Evolutionary conservation across 2,113 vertebrate genomes (phyloP).

Genomic region (Aspiorhynchus laticeps): DNA sequence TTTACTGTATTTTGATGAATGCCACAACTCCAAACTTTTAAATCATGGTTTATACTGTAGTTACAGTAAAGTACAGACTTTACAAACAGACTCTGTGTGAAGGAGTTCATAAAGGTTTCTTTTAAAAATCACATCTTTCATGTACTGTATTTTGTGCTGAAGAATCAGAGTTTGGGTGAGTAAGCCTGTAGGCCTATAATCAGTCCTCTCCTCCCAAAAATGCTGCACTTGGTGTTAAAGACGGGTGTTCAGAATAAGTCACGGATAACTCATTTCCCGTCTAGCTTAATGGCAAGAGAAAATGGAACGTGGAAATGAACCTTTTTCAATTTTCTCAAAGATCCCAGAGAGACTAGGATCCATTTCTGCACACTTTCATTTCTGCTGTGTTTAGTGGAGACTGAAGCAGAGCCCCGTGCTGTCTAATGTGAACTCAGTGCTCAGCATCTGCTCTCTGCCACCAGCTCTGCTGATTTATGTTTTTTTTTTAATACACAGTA

Average conservation of each 20-base stretch:
- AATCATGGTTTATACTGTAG: background rate
- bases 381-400: slow-evolving; percentile 1
- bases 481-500: slow-evolving; percentile 3
- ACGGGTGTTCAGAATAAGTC: slow-evolving; percentile 17
- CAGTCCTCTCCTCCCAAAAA: slow-evolving; percentile 20
- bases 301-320: slow-evolving; percentile 32
- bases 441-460: slow-evolving; percentile 12
- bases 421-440: slow-evolving; percentile 19
- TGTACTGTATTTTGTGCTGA: background rate
- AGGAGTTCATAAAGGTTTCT: background rate
- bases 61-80: background rate
- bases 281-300: slow-evolving; percentile 19
- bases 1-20: background rate
- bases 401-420: background rate
- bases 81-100: background rate
- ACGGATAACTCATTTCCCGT: slow-evolving; percentile 21
- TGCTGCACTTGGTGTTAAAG: background rate
- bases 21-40: background rate
- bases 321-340: slow-evolving; percentile 38
- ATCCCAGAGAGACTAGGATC: background rate
- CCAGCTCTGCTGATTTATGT: slow-evolving; percentile 19
- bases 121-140: background rate
- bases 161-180: background rate
- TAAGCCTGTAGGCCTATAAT: slow-evolving; percentile 17
- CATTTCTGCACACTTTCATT: slow-evolving; percentile 12